Evolutionary conservation across 2,888 invertebrate genomes (phyloP).

Genomic region (Resseliella maxima): DNA sequence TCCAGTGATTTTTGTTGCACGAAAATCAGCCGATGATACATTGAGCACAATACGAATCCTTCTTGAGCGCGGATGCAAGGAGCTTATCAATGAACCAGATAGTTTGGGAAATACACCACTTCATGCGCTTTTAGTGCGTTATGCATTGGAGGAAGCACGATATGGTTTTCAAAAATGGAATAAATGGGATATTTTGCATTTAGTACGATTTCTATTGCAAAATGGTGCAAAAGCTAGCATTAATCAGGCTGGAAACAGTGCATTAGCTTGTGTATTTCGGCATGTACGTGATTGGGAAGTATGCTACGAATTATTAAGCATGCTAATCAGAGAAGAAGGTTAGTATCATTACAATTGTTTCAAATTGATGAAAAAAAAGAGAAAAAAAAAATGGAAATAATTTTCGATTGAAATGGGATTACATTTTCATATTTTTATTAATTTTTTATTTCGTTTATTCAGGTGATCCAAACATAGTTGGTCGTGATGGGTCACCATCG

Average conservation of each 20-base stretch:
- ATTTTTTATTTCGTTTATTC: neutral
- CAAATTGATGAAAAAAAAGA: too few species aligned
- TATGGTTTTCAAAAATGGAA: slow-evolving; percentile 79
- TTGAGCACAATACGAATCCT: slow-evolving; percentile 76
- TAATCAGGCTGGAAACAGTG: slow-evolving; percentile 77
- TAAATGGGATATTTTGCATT: slow-evolving; percentile 79
- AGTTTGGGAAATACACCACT: slow-evolving; percentile 79
- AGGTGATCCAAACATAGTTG: slow-evolving; percentile 77
- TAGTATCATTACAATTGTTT: neutral
- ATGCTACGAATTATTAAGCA: slow-evolving; percentile 68
- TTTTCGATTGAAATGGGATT: too few species aligned
- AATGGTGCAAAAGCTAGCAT: slow-evolving; percentile 76
- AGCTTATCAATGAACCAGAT: slow-evolving; percentile 78
- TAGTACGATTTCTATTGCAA: slow-evolving; percentile 73
- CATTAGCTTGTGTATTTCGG: slow-evolving; percentile 76
- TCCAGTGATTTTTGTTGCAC: slow-evolving; percentile 75
- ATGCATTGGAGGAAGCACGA: slow-evolving; percentile 76
- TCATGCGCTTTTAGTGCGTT: slow-evolving; percentile 74
- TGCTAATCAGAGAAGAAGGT: slow-evolving; percentile 68
- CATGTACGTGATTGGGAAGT: slow-evolving; percentile 79
- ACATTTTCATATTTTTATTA: neutral
- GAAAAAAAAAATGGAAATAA: too few species aligned
- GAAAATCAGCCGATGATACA: slow-evolving; percentile 78
- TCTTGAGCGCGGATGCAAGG: slow-evolving; percentile 78
- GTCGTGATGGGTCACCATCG: slow-evolving; percentile 78